Evolutionary conservation across 2,797 vertebrate genomes (phyloP), one percentile per base, ranked within the genome.

Genomic region (Enteromius viviparus): DNA sequence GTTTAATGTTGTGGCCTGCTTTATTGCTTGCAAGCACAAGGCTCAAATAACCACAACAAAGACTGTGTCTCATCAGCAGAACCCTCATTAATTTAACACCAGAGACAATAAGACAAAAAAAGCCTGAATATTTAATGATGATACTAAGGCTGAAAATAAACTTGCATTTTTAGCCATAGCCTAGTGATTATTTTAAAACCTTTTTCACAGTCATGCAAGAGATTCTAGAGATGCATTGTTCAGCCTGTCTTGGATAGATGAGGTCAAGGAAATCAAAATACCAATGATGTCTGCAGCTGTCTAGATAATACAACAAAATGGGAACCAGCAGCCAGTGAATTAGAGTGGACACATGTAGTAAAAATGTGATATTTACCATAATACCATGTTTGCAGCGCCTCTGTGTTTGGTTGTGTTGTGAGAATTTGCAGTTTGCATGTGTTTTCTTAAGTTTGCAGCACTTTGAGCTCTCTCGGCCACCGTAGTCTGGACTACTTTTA

Each of bases 41-140:
- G 3, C 40, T 69, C 40, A 45, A 70, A 66, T 78, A 78, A 66
- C 76, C 12, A 71, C 42, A 70, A 72, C 26, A 60, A 47, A 71
- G 42, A 34, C 53, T n/a, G 58, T 47, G n/a, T 72, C 49, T 47
- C 37, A 58, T 71, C 68, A 60, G 55, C 21, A 37, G 55, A 1
- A 72, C 21, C 68, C 53, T 81, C 69, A 72, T 81, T 62, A 81
- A 23, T 72, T 81, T 11, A 81, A 72, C 19, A 51, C 51, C 21
- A 58, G 45, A 71, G 40, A 71, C 37, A 72, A 62, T 62, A 45
- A 72, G 29, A 49, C 26, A 34, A 72, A 47, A 45, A 34, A 15
- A 72, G 2, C 14, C 42, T 81, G 68, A 71, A 81, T 72, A 72
- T 81, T 37, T 81, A 15, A 81, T 62, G 12, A 14, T 49, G 79